These are phyloP conservation scores for Plebejus melissa DNA, from an alignment of 2,888 invertebrate genomes.

Conservation along the genomic window DNA sequence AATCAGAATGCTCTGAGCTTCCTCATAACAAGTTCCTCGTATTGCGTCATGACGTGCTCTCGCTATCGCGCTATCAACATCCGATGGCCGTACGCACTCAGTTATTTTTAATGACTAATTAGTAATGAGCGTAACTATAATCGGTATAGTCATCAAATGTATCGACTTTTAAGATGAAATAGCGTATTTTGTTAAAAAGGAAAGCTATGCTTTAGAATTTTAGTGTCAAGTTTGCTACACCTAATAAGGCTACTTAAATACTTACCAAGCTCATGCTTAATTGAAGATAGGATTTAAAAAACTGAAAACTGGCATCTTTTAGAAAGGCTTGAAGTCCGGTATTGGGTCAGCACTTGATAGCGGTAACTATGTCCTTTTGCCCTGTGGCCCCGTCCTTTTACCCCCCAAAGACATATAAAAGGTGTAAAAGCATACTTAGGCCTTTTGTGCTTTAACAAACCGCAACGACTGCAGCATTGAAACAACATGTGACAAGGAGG, in stretches of 20 bases:
- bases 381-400: too few relatives aligned
- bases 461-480: neutral
- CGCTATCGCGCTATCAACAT: slow-evolving; percentile 44
- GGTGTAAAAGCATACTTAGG: neutral
- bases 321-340: neutral
- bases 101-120: neutral
- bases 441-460: neutral
- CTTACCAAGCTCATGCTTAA: too few relatives aligned
- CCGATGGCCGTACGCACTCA: slow-evolving; percentile 15
- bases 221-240: neutral
- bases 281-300: too few relatives aligned
- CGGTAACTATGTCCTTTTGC: too few relatives aligned
- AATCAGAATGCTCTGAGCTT: neutral
- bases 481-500: slow-evolving; percentile 34
- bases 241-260: too few relatives aligned
- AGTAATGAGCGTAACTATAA: too few relatives aligned
- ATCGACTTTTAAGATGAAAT: neutral
- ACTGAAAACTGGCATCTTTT: neutral
- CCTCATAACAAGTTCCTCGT: slow-evolving; percentile 47
- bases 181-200: too few relatives aligned
- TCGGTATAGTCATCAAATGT: neutral
- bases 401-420: too few relatives aligned
- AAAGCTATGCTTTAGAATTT: neutral
- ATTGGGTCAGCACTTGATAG: too few relatives aligned
- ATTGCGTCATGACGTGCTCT: slow-evolving; percentile 49